These are phyloP conservation scores for Okapia johnstoni DNA, from an alignment of 2,113 vertebrate genomes.

Conservation along the genomic window DNA sequence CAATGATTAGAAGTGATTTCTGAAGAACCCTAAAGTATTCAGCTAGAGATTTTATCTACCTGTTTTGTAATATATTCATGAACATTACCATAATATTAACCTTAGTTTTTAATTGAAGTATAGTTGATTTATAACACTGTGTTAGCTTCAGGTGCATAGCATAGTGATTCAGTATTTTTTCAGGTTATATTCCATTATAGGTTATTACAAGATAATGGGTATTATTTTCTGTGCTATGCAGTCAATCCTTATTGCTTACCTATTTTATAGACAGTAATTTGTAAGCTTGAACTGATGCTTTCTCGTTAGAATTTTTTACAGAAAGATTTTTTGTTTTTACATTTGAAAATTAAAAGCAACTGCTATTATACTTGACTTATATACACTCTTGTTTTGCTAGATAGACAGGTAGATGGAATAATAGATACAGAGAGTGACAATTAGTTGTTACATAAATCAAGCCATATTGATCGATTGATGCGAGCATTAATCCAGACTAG, in stretches of 20 bases:
- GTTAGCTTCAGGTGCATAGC: background rate
- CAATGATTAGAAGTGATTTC: background rate
- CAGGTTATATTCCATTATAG: background rate
- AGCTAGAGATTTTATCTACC: background rate
- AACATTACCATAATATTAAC: too few relatives aligned
- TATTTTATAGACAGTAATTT: background rate
- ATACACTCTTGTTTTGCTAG: background rate
- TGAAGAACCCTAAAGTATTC: background rate
- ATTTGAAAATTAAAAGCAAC: background rate
- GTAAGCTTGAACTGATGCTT: background rate
- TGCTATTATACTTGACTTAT: background rate
- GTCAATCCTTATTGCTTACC: background rate
- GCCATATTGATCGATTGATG: rapidly evolving
- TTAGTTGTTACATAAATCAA: background rate
- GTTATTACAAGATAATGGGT: background rate
- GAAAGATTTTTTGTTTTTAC: background rate
- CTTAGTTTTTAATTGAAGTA: background rate
- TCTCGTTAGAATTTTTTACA: background rate
- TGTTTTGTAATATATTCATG: background rate
- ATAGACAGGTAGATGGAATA: background rate
- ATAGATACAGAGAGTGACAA: background rate
- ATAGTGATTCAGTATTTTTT: background rate
- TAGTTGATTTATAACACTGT: background rate
- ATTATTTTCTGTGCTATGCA: background rate
- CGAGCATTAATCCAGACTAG: too few relatives aligned